Percentiles rank a stretch among this genome's conserved stretches.
phyloP scores from a whole-genome alignment of 2,888 invertebrate genomes.

The Yponomeuta sedellus region DNA sequence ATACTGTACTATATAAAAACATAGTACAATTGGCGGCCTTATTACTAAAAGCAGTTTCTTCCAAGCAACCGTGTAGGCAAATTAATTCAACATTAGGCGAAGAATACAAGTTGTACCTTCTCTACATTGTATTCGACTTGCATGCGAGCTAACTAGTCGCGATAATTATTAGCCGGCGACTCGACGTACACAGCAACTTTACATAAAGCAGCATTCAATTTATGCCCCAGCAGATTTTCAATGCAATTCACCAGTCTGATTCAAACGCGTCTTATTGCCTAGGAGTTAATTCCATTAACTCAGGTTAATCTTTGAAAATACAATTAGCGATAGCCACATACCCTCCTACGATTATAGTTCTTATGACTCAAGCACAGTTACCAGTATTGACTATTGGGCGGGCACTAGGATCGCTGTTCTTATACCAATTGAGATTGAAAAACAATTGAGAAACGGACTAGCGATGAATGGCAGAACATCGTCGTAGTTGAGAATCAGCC shows the following conservation, averaged over 20 bases:
- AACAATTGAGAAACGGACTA: not conserved
- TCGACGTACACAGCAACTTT: not conserved
- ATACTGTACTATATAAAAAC: too few species aligned
- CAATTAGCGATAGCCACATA: not conserved
- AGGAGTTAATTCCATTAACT: not conserved
- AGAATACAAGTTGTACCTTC: not conserved
- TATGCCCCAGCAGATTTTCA: not conserved
- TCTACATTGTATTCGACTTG: not conserved
- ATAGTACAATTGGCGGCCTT: too few species aligned
- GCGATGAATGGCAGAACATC: not conserved
- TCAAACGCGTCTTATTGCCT: not conserved
- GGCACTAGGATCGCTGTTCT: too few species aligned
- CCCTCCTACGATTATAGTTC: too few species aligned
- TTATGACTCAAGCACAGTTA: too few species aligned
- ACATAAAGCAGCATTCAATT: not conserved
- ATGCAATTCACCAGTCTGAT: not conserved
- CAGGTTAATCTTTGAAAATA: not conserved
- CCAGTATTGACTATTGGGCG: too few species aligned
- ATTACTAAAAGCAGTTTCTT: too few species aligned
- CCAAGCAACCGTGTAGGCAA: too few species aligned
- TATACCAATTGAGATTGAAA: too few species aligned
- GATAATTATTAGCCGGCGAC: slow-evolving; percentile 3
- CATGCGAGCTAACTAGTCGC: not conserved
- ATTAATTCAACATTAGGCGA: too few species aligned
- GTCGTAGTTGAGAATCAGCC: not conserved